phyloP scores from a whole-genome alignment of 2,797 vertebrate species.

The Pitangus sulphuratus region DNA sequence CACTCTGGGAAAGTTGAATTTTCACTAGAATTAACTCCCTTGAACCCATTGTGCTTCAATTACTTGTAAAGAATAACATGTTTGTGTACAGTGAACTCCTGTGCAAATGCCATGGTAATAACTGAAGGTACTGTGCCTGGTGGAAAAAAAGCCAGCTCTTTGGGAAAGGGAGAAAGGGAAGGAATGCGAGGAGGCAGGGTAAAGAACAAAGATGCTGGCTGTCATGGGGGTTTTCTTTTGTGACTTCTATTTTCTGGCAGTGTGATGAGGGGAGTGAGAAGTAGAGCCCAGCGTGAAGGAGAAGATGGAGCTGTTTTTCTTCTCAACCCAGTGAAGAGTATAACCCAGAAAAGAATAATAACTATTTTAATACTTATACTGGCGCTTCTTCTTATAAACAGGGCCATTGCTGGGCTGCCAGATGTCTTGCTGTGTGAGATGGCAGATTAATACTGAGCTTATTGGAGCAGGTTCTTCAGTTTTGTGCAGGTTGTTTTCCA shows the following conservation, averaged over 20 bases:
- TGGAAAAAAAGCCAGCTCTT: not conserved
- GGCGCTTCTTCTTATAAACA: not conserved
- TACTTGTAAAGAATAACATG: not conserved
- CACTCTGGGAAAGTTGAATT: not conserved
- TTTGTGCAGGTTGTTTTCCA: conserved; percentile 33
- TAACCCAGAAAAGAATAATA: not conserved
- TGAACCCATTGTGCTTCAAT: not conserved
- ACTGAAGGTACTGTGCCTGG: not conserved
- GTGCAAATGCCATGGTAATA: conserved; percentile 6
- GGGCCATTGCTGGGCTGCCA: not conserved
- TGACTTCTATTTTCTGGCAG: not conserved
- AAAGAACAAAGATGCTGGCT: not conserved
- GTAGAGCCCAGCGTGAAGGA: not conserved
- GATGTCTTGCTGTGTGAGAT: conserved; percentile 27
- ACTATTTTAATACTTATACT: not conserved
- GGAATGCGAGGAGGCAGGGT: not conserved
- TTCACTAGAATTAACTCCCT: not conserved
- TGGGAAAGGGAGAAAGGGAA: not conserved
- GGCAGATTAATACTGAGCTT: conserved; percentile 16
- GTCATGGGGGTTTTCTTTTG: not conserved
- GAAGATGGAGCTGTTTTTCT: conserved; percentile 16
- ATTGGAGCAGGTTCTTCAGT: conserved; percentile 23
- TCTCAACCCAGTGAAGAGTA: not conserved
- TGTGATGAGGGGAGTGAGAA: not conserved
- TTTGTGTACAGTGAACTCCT: conserved; percentile 1